Percentiles rank a stretch among this genome's conserved stretches.
Evolutionary conservation across 2,113 vertebrate genomes (phyloP).

Genomic region (Gopherus flavomarginatus): DNA sequence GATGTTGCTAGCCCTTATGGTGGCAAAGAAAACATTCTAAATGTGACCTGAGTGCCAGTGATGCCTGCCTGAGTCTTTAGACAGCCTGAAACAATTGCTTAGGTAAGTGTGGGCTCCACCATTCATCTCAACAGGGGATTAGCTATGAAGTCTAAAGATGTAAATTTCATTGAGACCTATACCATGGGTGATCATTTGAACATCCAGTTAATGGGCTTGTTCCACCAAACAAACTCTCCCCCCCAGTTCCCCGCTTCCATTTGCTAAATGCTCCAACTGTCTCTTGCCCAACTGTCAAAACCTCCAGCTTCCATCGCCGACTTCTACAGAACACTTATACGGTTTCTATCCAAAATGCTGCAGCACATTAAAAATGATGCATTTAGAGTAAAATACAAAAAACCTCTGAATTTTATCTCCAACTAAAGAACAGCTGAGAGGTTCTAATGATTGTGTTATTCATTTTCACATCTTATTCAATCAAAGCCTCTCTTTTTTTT

Average conservation of each 20-base stretch:
- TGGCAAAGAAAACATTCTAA: not conserved
- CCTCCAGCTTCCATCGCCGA: not conserved
- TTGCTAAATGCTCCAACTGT: not conserved
- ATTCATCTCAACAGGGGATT: not conserved
- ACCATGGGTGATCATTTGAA: not conserved
- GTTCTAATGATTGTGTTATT: not conserved
- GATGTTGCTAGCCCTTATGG: not conserved
- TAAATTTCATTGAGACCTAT: not conserved
- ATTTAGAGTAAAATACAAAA: constrained; percentile 48
- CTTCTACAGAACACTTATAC: not conserved
- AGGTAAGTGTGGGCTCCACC: not conserved
- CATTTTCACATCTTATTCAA: constrained; percentile 20
- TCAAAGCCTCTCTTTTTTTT: not conserved
- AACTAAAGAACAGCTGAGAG: constrained; percentile 41
- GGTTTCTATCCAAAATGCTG: not conserved
- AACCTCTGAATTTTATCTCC: constrained; percentile 56
- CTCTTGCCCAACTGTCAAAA: not conserved
- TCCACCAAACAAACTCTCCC: not conserved
- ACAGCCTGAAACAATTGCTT: not conserved
- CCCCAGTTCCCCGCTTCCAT: not conserved
- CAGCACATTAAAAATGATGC: not conserved
- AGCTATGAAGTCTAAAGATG: not conserved
- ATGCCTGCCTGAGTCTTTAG: not conserved
- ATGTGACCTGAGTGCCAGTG: not conserved
- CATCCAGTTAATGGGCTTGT: not conserved